Evolutionary conservation across 1,140 invertebrate genomes (phyloP), one percentile per base, ranked within the genome.

Genomic region (Platorchestia sp.): DNA sequence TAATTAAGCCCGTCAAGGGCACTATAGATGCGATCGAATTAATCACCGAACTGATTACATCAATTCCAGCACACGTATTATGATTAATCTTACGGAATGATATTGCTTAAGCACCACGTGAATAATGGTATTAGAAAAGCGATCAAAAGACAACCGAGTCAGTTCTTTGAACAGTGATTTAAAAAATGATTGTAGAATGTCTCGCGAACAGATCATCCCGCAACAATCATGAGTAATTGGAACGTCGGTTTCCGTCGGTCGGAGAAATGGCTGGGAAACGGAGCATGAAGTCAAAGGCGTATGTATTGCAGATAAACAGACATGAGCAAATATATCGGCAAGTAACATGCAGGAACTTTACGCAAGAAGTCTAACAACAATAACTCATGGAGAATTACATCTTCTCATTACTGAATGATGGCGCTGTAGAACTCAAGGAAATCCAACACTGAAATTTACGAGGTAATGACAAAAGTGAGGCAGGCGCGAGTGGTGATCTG

Each of bases 21-120:
- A 75, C 59, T 27, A 14, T 75, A 75, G 47, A 75, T 75, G 59
- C 14, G 10, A 75, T 75, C 59, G 59, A 75, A 75, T 75, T 75
- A 75, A 75, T 75, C 59, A 75, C 59, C 59, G 59, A 75, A 75
- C 59, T 75, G 59, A 75, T 75, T 75, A 75, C 59, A 75, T 36
- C 59, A 36, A 36, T 36, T 27, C 59, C 10, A 27, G 36, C 14
- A 36, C 27, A 75, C 59, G 27, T 75, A 75, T 75, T 10, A 75
- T 75, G 27, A 75, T 75, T 36, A 75, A 75, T 75, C 59, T 75
- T 36, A 22, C 59, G 27, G 59, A 75, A 75, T 75, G 59, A 75
- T 27, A 75, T 75, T 10, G 36, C 27, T 51, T 10, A 19, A 75
- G 10, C 36, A 36, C 14, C 10, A 75, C 27, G 59, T 75, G 59